phyloP scores from a whole-genome alignment of 1,140 invertebrate species.

The Pseudomyrmex pallidus region DNA sequence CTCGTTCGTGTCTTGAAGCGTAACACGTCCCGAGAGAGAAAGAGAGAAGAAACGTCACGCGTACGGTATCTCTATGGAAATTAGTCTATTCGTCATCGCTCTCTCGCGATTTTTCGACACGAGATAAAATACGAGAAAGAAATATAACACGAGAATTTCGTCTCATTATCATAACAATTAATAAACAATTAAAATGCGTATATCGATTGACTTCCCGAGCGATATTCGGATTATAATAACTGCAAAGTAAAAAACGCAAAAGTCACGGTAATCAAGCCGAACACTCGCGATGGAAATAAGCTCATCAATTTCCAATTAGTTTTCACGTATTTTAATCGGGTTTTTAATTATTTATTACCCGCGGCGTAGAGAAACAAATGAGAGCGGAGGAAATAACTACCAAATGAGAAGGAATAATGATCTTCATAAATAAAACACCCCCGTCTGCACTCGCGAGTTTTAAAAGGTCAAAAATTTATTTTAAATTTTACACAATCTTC shows the following conservation, averaged over 20 bases:
- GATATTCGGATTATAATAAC: conserved; percentile 10
- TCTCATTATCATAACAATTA: no score
- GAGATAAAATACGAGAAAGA: not conserved
- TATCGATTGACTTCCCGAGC: not conserved
- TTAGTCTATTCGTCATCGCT: not conserved
- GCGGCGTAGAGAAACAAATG: no score
- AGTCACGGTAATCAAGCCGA: conserved; percentile 2
- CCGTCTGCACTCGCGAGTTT: no score
- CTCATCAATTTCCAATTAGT: conserved; percentile 10
- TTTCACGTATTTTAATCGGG: no score
- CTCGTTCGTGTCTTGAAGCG: not conserved
- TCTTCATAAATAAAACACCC: not conserved
- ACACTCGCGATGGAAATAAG: conserved; percentile 1
- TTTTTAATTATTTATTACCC: no score
- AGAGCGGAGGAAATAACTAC: no score
- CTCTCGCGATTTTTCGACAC: not conserved
- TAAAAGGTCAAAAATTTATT: not conserved
- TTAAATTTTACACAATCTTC: conserved; percentile 14
- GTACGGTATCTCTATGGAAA: not conserved
- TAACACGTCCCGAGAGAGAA: not conserved
- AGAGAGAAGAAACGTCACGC: not conserved
- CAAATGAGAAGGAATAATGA: not conserved
- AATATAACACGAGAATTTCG: no score
- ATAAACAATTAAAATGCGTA: no score
- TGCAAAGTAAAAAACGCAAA: not conserved